Percentiles rank a stretch among this genome's conserved stretches.
Conservation (phyloP, 2,113 vertebrate species). For the Podarcis cretensis region DNA sequence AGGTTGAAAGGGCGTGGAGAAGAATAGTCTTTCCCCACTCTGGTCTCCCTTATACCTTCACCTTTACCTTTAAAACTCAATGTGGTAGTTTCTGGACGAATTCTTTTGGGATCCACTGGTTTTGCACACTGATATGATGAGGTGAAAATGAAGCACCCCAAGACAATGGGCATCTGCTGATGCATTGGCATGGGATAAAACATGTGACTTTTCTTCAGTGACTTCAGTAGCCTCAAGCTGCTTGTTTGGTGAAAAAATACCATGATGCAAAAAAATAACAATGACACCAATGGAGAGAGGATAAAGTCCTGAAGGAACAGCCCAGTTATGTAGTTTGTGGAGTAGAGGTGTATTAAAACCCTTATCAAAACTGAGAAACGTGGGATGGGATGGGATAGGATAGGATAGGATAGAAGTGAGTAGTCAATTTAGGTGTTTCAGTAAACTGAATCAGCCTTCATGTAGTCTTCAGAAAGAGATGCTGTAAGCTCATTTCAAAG, state of each 20-base stretch:
- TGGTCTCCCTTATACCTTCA: conserved; percentile 9
- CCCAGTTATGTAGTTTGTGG: not conserved
- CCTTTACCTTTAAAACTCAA: conserved; percentile 38
- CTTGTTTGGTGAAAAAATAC: conserved; percentile 45
- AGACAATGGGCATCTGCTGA: conserved; percentile 19
- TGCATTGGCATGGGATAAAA: conserved; percentile 35
- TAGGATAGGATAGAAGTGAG: fast-evolving
- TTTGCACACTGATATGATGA: conserved; percentile 25
- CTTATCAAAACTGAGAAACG: not conserved
- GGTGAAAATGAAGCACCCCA: conserved; percentile 58
- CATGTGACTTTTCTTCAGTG: conserved; percentile 55
- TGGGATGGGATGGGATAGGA: conserved; percentile 1
- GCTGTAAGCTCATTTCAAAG: not conserved
- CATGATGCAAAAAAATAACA: conserved; percentile 56
- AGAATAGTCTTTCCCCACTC: conserved; percentile 3
- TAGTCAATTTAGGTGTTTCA: not conserved
- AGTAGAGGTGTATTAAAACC: not conserved
- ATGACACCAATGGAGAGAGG: not conserved
- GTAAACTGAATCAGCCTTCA: not conserved
- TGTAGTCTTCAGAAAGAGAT: not conserved
- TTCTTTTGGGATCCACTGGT: conserved; percentile 41
- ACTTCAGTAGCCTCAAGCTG: conserved; percentile 52
- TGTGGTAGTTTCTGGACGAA: conserved; percentile 14
- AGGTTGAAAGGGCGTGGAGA: conserved; percentile 58
- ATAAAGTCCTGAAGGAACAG: not conserved